A percentile compares a stretch with the other conserved stretches of the same genome.
Evolutionary conservation across 2,888 invertebrate species (phyloP).

Genomic region (Sceliomorpha sp.): DNA sequence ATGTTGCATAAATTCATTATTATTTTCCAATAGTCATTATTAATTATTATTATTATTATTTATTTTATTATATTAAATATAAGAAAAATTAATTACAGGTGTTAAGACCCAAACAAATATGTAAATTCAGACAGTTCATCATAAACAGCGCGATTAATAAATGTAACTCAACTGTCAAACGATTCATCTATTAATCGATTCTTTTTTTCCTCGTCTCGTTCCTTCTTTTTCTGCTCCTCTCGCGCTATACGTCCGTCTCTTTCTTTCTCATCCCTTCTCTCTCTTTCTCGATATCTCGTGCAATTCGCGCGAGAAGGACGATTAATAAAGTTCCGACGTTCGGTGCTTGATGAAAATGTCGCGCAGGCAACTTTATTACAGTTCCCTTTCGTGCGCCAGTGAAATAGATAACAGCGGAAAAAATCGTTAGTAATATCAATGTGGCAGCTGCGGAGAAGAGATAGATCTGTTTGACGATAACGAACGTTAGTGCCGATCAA

Average conservation of each 20-base stretch:
- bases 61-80: no score
- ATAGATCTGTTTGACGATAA: slow-evolving; percentile 38
- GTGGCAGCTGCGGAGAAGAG: slow-evolving; percentile 41
- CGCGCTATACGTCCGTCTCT: slow-evolving; percentile 11
- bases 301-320: slow-evolving; percentile 16
- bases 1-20: no score
- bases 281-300: slow-evolving; percentile 22
- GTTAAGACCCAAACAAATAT: no score
- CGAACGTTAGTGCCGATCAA: slow-evolving; percentile 36
- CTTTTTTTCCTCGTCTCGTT: no score
- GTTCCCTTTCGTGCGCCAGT: slow-evolving; percentile 41
- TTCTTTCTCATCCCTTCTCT: slow-evolving; percentile 20
- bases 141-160: no score
- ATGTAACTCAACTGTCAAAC: no score
- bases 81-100: no score
- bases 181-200: no score
- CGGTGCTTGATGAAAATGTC: slow-evolving; percentile 50
- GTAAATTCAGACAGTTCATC: no score
- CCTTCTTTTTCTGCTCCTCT: slow-evolving; percentile 18
- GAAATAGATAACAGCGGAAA: slow-evolving; percentile 47
- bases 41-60: no score
- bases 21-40: no score
- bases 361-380: slow-evolving; percentile 50
- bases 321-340: slow-evolving; percentile 47
- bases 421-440: slow-evolving; percentile 46